These are phyloP conservation scores for Rhizoglyphus robini DNA, from an alignment of 1,140 invertebrate species.

Conservation along the genomic window DNA sequence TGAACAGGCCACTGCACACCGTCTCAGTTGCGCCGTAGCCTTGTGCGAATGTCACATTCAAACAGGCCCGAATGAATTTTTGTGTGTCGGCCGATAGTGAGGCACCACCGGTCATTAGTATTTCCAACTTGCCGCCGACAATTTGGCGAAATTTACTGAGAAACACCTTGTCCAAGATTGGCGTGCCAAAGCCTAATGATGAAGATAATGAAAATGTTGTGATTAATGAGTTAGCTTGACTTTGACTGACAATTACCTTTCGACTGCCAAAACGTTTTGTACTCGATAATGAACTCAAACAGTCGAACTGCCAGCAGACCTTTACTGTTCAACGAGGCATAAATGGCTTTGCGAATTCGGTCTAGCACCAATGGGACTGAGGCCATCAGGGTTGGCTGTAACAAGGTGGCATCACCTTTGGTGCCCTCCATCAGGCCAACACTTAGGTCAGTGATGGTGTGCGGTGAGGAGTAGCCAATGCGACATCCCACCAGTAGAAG, in stretches of 20 bases:
- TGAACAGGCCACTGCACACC: slow-evolving; percentile 77
- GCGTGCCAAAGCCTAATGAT: slow-evolving; percentile 18
- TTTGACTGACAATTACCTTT: slow-evolving; percentile 30
- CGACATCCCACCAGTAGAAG: slow-evolving; percentile 48
- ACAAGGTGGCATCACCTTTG: slow-evolving; percentile 28
- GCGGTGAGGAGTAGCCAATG: slow-evolving; percentile 89
- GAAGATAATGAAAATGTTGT: not conserved
- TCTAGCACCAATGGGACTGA: slow-evolving; percentile 28
- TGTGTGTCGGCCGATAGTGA: slow-evolving; percentile 88
- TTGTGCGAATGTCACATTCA: slow-evolving; percentile 76
- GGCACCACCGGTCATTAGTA: slow-evolving; percentile 88
- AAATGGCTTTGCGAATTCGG: slow-evolving; percentile 59
- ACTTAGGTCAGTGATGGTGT: slow-evolving; percentile 78
- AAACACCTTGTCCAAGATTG: slow-evolving; percentile 32
- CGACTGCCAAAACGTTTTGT: slow-evolving; percentile 55
- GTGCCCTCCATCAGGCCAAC: slow-evolving; percentile 29
- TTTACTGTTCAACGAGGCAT: slow-evolving; percentile 64
- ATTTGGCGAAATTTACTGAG: slow-evolving; percentile 61
- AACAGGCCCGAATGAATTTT: slow-evolving; percentile 78
- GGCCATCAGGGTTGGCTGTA: slow-evolving; percentile 30
- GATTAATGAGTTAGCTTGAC: not conserved
- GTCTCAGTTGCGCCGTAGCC: slow-evolving; percentile 96
- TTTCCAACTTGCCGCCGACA: slow-evolving; percentile 69
- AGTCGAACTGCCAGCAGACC: slow-evolving; percentile 58
- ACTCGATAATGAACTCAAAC: slow-evolving; percentile 81